phyloP scores from a whole-genome alignment of 2,888 invertebrate genomes.

The Carpatolechia fugitivella region DNA sequence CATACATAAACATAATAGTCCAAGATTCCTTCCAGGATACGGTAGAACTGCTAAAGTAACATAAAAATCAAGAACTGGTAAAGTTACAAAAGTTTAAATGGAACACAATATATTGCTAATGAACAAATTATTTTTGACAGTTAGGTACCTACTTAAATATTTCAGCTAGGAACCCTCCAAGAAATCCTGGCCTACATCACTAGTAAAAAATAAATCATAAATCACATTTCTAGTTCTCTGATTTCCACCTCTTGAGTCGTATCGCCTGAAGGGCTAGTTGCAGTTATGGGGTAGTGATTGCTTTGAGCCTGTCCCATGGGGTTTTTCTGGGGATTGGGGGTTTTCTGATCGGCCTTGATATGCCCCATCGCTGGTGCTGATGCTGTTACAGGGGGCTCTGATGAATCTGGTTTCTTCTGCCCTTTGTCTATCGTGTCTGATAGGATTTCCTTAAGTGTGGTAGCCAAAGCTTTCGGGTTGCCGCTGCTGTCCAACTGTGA shows the following conservation, averaged over 20 bases:
- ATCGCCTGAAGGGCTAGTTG: background rate
- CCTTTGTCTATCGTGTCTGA: constrained; percentile 60
- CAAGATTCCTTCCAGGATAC: too few relatives aligned
- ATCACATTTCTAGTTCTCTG: constrained; percentile 30
- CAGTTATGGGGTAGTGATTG: background rate
- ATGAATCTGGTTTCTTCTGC: constrained; percentile 34
- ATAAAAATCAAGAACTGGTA: too few relatives aligned
- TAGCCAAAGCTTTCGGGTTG: constrained; percentile 61
- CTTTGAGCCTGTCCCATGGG: background rate
- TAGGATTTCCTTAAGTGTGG: constrained; percentile 62
- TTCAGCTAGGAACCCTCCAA: background rate
- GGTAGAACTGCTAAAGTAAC: too few relatives aligned
- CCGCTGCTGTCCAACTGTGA: constrained; percentile 62
- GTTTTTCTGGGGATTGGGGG: background rate
- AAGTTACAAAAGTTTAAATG: too few relatives aligned
- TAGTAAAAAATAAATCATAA: constrained; percentile 28
- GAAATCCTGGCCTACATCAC: constrained; percentile 22
- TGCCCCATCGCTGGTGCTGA: background rate
- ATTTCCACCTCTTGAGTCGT: constrained; percentile 24
- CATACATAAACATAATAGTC: constrained; percentile 21
- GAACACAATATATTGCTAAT: too few relatives aligned
- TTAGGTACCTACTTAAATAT: too few relatives aligned
- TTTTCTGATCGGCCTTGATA: background rate
- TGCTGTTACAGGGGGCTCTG: constrained; percentile 25
- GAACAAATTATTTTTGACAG: too few relatives aligned